Evolutionary conservation across 35 echinoderm and acorn worm genomes (phyloP).

Genomic region (Ptychodera flava): DNA sequence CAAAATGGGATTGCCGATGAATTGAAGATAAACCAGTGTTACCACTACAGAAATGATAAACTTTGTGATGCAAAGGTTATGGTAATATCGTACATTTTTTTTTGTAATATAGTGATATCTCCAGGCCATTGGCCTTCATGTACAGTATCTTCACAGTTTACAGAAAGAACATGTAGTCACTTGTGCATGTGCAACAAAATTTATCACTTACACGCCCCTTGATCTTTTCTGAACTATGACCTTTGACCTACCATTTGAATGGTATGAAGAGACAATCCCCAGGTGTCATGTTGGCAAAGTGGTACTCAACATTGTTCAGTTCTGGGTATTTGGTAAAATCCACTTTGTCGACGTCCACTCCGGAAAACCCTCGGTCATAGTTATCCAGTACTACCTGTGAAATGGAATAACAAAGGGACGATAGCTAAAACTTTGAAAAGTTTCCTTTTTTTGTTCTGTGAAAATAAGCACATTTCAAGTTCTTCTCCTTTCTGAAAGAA

Average conservation of each 20-base stretch:
- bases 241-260: slow-evolving; percentile 66
- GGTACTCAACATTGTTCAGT: slow-evolving; percentile 68
- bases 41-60: too few relatives aligned
- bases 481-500: slow-evolving; percentile 6
- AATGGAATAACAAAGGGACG: background rate
- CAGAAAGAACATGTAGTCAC: too few relatives aligned
- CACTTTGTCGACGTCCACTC: slow-evolving; percentile 72
- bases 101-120: too few relatives aligned
- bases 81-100: too few relatives aligned
- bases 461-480: background rate
- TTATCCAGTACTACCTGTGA: slow-evolving; percentile 65
- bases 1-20: too few relatives aligned
- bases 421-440: background rate
- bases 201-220: too few relatives aligned
- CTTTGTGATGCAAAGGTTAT: too few relatives aligned
- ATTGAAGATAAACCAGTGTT: too few relatives aligned
- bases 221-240: too few relatives aligned
- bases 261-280: slow-evolving; percentile 92
- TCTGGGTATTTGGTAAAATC: slow-evolving; percentile 77
- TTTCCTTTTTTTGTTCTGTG: background rate
- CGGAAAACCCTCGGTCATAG: slow-evolving; percentile 50
- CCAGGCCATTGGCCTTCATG: too few relatives aligned
- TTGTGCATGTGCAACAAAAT: too few relatives aligned
- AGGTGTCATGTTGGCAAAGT: slow-evolving; percentile 56
- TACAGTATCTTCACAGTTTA: too few relatives aligned